Base-by-base conservation (phyloP, 1,140 invertebrate genomes). In the Pseudomyrmex dendroicus region DNA sequence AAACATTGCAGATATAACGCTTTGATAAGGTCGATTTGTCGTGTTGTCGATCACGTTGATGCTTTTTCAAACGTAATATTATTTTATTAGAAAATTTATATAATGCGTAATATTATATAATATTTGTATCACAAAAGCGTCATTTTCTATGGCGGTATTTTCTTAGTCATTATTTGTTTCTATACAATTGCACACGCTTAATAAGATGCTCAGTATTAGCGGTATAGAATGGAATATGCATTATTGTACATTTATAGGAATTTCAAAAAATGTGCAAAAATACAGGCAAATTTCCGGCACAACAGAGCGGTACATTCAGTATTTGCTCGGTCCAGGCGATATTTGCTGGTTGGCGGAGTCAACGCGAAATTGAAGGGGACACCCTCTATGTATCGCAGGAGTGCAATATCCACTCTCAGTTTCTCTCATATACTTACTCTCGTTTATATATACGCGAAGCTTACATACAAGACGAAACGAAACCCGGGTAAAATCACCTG, bases 401-500 rank as follows among this genome's bases (percentile, higher is more conserved):
- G 83, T 66, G 88, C 88, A 89, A 89, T 89, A 89, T 89, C 86
- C 84, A 80, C 57, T 59, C 56, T 50, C 66, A 63, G 57, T 70
- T 84, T 78, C 84, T 15, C 77, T 52, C 82, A 57, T 68, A 63
- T 73, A 66, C 73, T 77, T 80, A 61, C 83, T 78, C 83, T 76
- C 70, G 62, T 64, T 70, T 86, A 84, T 89, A 73, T 87, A 73
- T 87, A 85, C 84, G 84, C 80, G 80, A 74, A 84, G 87, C 86
- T 89, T 89, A 88, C 84, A 77, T 89, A 86, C 86, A 89, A 91
- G 86, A 88, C 82, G 86, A 84, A 87, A 86, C 87, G 90, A 88
- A 91, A 89, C 90, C 87, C 77, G 86, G 80, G 59, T 88, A 91
- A 91, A 90, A 92, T 92, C 91, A 91, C 80, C 82, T 92, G 91